These are phyloP conservation scores for Saturnia pavonia DNA, from an alignment of 2,888 invertebrate species.

Conservation along the genomic window DNA sequence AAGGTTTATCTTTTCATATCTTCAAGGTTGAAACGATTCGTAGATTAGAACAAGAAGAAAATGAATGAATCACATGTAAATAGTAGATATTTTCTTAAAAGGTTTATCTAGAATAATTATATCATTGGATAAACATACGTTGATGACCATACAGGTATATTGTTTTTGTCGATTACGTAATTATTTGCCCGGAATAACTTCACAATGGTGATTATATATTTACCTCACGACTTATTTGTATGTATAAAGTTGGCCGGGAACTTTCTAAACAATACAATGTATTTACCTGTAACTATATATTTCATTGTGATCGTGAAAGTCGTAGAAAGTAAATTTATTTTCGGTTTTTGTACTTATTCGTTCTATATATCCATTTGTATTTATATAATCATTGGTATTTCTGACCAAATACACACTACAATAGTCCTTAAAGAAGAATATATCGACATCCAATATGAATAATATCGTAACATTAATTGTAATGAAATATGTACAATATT, in stretches of 20 bases:
- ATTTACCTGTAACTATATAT: too few species aligned
- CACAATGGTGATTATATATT: constrained; percentile 24
- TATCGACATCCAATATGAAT: too few species aligned
- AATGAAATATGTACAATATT: too few species aligned
- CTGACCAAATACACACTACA: too few species aligned
- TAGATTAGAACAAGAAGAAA: not conserved
- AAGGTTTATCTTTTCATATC: too few species aligned
- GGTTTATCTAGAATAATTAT: constrained; percentile 41
- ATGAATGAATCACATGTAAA: not conserved
- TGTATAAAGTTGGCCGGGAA: not conserved
- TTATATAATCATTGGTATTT: not conserved
- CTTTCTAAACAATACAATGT: not conserved
- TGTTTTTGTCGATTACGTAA: constrained; percentile 74
- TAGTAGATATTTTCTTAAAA: constrained; percentile 4
- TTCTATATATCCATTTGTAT: not conserved
- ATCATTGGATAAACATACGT: constrained; percentile 39
- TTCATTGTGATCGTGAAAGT: not conserved
- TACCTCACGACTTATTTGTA: too few species aligned
- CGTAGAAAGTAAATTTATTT: not conserved
- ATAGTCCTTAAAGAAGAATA: too few species aligned
- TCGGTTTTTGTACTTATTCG: not conserved
- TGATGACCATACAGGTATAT: constrained; percentile 60
- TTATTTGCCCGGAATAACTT: constrained; percentile 74
- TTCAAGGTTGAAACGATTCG: not conserved
- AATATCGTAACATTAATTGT: too few species aligned